These are phyloP conservation scores for Pseudococcus jackbeardsleyi DNA, from an alignment of 2,888 invertebrate species.

Conservation along the genomic window DNA sequence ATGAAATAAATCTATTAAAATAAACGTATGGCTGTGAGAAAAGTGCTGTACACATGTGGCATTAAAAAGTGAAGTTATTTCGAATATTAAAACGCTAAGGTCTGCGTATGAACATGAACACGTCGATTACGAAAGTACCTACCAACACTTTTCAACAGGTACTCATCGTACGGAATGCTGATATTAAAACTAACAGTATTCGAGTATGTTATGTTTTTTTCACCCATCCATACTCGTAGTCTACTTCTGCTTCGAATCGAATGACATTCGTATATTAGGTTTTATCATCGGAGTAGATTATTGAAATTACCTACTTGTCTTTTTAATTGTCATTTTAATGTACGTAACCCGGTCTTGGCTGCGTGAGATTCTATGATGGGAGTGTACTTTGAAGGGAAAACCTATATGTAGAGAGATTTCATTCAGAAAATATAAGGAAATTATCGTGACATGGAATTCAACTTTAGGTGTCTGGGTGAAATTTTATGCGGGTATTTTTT, in stretches of 20 bases:
- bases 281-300: not conserved
- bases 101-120: not conserved
- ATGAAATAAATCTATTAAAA: constrained; percentile 27
- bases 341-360: not conserved
- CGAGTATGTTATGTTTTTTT: not conserved
- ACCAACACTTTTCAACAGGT: not conserved
- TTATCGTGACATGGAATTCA: not conserved
- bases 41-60: not conserved
- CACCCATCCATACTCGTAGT: not conserved
- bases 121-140: constrained; percentile 16
- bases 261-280: constrained; percentile 1
- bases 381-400: too few species aligned
- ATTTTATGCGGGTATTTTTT: not conserved
- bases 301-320: constrained; percentile 35
- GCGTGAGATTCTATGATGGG: too few species aligned
- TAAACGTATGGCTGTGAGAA: not conserved
- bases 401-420: not conserved
- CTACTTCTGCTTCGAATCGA: not conserved
- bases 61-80: constrained; percentile 45
- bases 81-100: not conserved
- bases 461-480: not conserved
- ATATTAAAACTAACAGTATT: not conserved
- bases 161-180: constrained; percentile 10
- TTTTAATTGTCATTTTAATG: constrained; percentile 36
- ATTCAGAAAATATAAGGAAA: not conserved